Evolutionary conservation across 2,113 vertebrate species (phyloP).

Genomic region (Pedionomus torquatus): DNA sequence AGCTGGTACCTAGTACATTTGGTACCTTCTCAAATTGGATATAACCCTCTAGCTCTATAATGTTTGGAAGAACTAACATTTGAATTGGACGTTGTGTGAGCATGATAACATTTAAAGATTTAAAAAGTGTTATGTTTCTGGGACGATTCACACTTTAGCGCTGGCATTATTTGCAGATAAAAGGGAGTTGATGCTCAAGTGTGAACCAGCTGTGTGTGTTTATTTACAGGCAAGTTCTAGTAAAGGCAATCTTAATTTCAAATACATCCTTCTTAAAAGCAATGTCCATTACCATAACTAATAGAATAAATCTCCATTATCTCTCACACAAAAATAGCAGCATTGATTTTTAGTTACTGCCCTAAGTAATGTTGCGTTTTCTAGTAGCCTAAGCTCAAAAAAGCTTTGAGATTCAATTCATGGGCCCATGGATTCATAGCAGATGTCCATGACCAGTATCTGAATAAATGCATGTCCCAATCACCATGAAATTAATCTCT

Average conservation of each 20-base stretch:
- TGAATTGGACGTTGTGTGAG: not conserved
- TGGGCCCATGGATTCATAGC: not conserved
- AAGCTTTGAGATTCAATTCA: not conserved
- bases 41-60: not conserved
- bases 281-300: not conserved
- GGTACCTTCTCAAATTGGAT: not conserved
- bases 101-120: not conserved
- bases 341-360: not conserved
- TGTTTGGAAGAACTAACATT: not conserved
- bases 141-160: rapidly evolving
- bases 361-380: not conserved
- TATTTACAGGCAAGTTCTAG: no score
- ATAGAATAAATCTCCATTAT: not conserved
- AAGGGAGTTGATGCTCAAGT: not conserved
- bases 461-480: not conserved
- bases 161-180: not conserved
- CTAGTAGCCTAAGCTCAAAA: not conserved
- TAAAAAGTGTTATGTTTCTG: not conserved
- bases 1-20: not conserved
- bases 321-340: not conserved
- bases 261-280: not conserved
- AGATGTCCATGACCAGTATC: not conserved
- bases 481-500: not conserved
- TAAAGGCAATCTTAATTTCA: not conserved
- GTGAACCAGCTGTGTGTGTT: no score